Conservation (phyloP, 2,888 invertebrate species). For the Dolichopus griseipennis region DNA sequence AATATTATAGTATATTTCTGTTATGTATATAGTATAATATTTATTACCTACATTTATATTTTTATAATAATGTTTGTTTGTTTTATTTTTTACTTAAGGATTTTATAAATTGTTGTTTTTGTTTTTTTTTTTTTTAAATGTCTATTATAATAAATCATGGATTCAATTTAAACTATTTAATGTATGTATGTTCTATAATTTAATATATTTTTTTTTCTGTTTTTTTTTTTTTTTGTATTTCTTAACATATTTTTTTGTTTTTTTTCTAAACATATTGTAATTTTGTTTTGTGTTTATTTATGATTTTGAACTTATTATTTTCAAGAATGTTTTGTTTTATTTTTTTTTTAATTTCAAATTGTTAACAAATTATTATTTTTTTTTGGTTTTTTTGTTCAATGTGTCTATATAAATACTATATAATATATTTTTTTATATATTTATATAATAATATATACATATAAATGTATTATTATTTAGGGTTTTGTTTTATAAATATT, state of each 20-base stretch:
- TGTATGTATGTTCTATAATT: no score
- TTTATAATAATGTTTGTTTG: no score
- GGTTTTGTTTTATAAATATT: slow-evolving; percentile 23
- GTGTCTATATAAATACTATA: slow-evolving; percentile 11
- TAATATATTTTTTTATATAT: slow-evolving; percentile 19
- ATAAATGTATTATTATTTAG: slow-evolving; percentile 21
- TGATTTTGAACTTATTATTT: neutral
- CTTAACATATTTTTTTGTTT: no score
- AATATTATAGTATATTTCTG: no score
- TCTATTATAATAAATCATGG: neutral
- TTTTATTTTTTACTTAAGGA: neutral
- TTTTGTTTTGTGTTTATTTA: neutral
- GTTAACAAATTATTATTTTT: neutral
- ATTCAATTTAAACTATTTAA: neutral
- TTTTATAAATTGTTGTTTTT: neutral
- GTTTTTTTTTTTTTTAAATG: neutral
- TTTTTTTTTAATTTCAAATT: neutral
- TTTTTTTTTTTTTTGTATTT: no score
- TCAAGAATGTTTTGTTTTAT: neutral
- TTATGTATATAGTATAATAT: no score
- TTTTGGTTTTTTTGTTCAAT: slow-evolving; percentile 9
- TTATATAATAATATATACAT: slow-evolving; percentile 22
- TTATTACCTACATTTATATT: no score
- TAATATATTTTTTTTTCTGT: no score
- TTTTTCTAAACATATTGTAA: neutral